phyloP scores from a whole-genome alignment of 1,140 invertebrate species.

The Pollicipes pollicipes region DNA sequence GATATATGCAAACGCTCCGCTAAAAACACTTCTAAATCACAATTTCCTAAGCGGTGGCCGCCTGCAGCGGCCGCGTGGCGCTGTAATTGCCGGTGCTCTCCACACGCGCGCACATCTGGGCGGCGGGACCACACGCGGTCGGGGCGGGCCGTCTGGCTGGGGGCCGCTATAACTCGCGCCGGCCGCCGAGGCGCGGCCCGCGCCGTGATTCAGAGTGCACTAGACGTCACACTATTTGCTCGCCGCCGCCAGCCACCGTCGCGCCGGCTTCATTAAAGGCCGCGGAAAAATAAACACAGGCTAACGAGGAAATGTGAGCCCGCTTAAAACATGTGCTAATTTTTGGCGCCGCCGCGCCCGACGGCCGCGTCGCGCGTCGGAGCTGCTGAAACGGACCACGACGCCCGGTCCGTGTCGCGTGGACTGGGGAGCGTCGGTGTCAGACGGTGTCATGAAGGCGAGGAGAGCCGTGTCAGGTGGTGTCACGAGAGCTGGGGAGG shows the following conservation, averaged over 20 bases:
- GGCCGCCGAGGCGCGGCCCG: not conserved
- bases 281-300: not conserved
- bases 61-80: too few relatives aligned
- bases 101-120: not conserved
- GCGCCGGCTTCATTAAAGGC: not conserved
- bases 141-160: too few relatives aligned
- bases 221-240: not conserved
- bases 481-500: too few relatives aligned
- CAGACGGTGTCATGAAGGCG: too few relatives aligned
- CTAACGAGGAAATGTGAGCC: not conserved
- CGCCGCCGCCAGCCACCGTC: not conserved
- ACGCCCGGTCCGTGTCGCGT: not conserved
- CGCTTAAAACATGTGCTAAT: conserved; percentile 2
- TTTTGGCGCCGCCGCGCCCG: not conserved
- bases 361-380: not conserved
- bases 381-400: not conserved
- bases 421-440: too few relatives aligned
- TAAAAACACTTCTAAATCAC: not conserved
- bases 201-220: not conserved
- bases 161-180: too few relatives aligned
- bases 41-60: not conserved
- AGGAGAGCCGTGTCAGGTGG: too few relatives aligned
- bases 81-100: not conserved
- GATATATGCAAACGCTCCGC: not conserved
- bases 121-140: not conserved